phyloP scores from a whole-genome alignment of 2,113 vertebrate genomes.

The Tyto alba region DNA sequence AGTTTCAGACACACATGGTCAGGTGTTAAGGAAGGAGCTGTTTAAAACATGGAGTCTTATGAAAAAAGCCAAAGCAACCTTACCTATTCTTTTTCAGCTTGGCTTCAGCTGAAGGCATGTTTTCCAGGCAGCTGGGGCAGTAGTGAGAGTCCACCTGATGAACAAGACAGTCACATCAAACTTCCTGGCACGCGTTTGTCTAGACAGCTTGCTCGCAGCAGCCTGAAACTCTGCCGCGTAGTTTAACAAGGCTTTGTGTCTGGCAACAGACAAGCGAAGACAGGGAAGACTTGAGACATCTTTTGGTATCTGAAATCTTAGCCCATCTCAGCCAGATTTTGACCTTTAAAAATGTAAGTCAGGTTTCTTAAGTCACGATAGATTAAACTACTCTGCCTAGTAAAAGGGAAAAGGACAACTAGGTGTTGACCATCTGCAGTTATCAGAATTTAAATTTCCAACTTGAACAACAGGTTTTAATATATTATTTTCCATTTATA shows the following conservation, averaged over 20 bases:
- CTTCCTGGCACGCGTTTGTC: background rate
- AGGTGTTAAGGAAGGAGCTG: background rate
- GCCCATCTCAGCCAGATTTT: background rate
- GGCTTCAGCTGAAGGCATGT: constrained; percentile 99
- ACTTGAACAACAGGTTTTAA: background rate
- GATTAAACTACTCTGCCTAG: background rate
- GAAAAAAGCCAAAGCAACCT: background rate
- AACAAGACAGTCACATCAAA: background rate
- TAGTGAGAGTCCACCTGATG: constrained; percentile 96
- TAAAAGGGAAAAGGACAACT: background rate
- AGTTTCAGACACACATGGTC: rapidly evolving
- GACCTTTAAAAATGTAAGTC: background rate
- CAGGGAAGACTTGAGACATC: background rate
- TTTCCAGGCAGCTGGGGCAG: constrained; percentile 97
- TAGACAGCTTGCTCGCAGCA: background rate
- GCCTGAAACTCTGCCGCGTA: rapidly evolving
- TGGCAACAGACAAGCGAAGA: background rate
- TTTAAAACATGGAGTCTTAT: background rate
- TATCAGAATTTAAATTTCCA: background rate
- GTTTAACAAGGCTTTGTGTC: background rate
- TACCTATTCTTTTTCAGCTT: constrained; percentile 99
- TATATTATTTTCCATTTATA: background rate
- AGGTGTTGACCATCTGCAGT: background rate
- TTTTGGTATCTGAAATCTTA: background rate
- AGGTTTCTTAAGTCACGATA: background rate